Percentiles rank a stretch among this genome's conserved stretches.
These are phyloP conservation scores for Oreocharis arfaki DNA, from an alignment of 2,113 vertebrate species.

Conservation along the genomic window DNA sequence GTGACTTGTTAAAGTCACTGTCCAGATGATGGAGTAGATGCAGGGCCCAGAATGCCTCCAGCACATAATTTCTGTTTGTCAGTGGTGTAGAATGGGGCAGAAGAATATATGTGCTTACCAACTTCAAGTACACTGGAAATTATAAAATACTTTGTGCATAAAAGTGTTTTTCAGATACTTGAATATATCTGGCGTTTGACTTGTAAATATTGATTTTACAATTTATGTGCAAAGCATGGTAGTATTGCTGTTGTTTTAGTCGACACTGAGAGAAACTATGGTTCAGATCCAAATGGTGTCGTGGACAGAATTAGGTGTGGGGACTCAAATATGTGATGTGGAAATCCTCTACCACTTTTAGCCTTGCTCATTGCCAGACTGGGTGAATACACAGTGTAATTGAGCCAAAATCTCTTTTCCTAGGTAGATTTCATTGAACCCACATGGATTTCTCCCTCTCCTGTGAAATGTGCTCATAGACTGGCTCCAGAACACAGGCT, in stretches of 20 bases:
- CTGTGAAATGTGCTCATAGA: not conserved
- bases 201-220: not conserved
- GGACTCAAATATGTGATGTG: not conserved
- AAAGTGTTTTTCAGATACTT: not conserved
- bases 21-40: not conserved
- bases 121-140: not conserved
- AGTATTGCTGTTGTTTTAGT: not conserved
- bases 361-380: not conserved
- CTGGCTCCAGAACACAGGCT: not conserved
- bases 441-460: not conserved
- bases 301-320: not conserved
- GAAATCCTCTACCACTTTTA: not conserved
- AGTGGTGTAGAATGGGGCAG: not conserved
- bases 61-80: not conserved
- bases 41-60: not conserved
- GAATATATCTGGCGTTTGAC: not conserved
- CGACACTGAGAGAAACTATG: not conserved
- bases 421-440: not conserved
- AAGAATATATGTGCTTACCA: not conserved
- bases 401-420: not conserved
- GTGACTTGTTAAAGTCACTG: not conserved
- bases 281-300: not conserved
- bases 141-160: not conserved
- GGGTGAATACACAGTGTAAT: accelerated
- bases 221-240: not conserved